These are phyloP conservation scores for Corythoichthys intestinalis DNA, from an alignment of 2,113 vertebrate genomes.

Conservation along the genomic window DNA sequence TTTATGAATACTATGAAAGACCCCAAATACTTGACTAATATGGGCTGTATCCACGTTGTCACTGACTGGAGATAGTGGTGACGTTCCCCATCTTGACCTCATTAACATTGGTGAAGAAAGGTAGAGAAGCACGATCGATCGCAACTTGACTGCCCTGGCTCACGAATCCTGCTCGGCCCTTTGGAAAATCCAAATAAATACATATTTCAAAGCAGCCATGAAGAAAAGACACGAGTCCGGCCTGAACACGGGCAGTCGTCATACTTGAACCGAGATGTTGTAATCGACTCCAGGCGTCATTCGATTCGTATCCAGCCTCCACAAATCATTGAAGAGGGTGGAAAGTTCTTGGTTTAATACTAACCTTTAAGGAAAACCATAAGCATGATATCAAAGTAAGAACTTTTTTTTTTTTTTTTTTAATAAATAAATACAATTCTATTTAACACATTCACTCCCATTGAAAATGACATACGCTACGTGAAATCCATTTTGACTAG, in stretches of 20 bases:
- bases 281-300: constrained; percentile 76
- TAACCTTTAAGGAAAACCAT: constrained; percentile 22
- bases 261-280: constrained; percentile 77
- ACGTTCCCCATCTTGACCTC: constrained; percentile 66
- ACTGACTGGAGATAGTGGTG: constrained; percentile 74
- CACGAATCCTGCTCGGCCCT: constrained; percentile 71
- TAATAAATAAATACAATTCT: no score
- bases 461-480: no score
- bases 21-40: not conserved
- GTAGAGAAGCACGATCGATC: constrained; percentile 63
- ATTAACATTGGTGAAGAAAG: constrained; percentile 74
- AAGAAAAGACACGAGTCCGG: not conserved
- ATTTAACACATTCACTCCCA: no score
- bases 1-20: not conserved
- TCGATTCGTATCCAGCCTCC: constrained; percentile 75
- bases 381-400: not conserved
- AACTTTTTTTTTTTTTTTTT: no score
- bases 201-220: not conserved
- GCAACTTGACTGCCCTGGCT: constrained; percentile 59
- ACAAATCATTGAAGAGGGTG: constrained; percentile 77
- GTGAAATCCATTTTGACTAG: no score
- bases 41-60: not conserved
- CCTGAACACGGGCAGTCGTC: accelerated
- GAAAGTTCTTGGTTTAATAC: constrained; percentile 76
- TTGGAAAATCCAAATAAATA: constrained; percentile 32